These are phyloP conservation scores for Ophion ventricosus DNA, from an alignment of 2,888 invertebrate genomes.

Conservation along the genomic window DNA sequence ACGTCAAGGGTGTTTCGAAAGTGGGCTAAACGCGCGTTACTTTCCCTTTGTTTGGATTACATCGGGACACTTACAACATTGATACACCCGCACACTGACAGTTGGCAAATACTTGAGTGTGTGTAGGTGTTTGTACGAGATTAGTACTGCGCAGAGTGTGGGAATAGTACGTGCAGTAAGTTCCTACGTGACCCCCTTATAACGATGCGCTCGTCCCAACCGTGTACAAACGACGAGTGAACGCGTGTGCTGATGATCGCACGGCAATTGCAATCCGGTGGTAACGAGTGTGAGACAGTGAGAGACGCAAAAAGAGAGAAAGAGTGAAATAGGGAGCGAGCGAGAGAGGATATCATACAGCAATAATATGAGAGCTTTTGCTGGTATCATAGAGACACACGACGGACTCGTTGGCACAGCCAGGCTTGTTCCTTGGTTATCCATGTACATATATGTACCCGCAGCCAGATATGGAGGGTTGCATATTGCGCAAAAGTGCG, in stretches of 20 bases:
- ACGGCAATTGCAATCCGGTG: constrained; percentile 66
- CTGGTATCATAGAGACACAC: constrained; percentile 37
- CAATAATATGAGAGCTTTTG: constrained; percentile 40
- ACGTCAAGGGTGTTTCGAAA: constrained; percentile 41
- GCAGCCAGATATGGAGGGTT: constrained; percentile 11
- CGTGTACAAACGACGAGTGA: constrained; percentile 55
- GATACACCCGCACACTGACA: not conserved
- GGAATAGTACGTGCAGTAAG: constrained; percentile 64
- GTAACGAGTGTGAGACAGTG: constrained; percentile 52
- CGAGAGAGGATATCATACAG: constrained; percentile 13
- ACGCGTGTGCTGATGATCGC: constrained; percentile 59
- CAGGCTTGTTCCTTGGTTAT: constrained; percentile 31
- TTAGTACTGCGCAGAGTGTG: constrained; percentile 53
- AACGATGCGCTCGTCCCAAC: constrained; percentile 57
- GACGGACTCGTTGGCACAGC: constrained; percentile 23
- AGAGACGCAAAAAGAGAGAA: constrained; percentile 34
- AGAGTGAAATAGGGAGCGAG: not conserved
- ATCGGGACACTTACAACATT: not conserved
- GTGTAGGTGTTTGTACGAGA: constrained; percentile 23
- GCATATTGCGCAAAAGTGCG: constrained; percentile 15
- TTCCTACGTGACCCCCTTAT: constrained; percentile 68
- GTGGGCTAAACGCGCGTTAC: constrained; percentile 8
- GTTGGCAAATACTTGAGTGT: constrained; percentile 8
- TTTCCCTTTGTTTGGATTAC: not conserved
- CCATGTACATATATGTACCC: constrained; percentile 14